Percentiles rank a stretch among this genome's conserved stretches.
Conservation (phyloP, 2,888 invertebrate species). For the Oscheius onirici region DNA sequence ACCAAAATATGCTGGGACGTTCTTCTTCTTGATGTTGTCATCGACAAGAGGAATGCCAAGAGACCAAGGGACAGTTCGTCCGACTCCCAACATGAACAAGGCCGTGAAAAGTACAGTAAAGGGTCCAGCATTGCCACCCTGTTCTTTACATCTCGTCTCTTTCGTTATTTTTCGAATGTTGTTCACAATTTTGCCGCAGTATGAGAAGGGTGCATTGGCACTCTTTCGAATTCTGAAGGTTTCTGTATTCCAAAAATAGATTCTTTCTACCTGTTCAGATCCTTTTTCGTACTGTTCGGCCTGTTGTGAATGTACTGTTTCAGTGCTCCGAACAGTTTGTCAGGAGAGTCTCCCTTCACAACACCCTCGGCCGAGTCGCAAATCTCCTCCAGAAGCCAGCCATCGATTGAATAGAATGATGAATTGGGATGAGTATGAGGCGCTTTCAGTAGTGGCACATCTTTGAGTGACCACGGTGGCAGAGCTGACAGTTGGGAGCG, state of each 20-base stretch:
- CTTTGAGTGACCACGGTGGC: slow-evolving; percentile 16
- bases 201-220: slow-evolving; percentile 68
- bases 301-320: slow-evolving; percentile 20
- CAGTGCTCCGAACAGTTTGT: slow-evolving; percentile 16
- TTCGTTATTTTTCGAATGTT: slow-evolving; percentile 58
- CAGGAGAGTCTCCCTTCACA: neutral
- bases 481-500: slow-evolving; percentile 35
- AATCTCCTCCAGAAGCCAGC: slow-evolving; percentile 61
- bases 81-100: slow-evolving; percentile 68
- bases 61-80: slow-evolving; percentile 67
- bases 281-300: slow-evolving; percentile 17
- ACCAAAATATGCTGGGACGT: slow-evolving; percentile 70
- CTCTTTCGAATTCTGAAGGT: slow-evolving; percentile 40
- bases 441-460: neutral
- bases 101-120: slow-evolving; percentile 67
- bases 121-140: slow-evolving; percentile 59
- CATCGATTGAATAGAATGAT: slow-evolving; percentile 55
- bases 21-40: slow-evolving; percentile 70
- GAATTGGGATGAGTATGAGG: slow-evolving; percentile 9
- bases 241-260: neutral
- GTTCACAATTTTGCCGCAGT: slow-evolving; percentile 65
- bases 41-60: slow-evolving; percentile 71
- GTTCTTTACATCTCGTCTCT: slow-evolving; percentile 55
- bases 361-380: slow-evolving; percentile 14
- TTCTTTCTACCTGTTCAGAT: slow-evolving; percentile 10